Base-by-base conservation (phyloP, 2,888 invertebrate species). In the Acronicta leporina region DNA sequence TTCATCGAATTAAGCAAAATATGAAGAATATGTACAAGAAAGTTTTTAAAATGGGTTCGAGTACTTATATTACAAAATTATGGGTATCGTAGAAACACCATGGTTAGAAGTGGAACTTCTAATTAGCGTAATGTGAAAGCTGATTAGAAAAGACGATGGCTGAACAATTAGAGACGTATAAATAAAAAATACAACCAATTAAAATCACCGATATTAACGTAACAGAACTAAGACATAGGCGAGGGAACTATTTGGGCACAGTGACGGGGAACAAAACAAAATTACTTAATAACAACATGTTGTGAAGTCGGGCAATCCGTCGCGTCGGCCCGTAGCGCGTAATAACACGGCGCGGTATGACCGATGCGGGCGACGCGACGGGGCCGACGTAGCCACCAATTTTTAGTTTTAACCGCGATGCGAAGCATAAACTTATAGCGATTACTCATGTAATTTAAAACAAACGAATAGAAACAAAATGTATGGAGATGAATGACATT, bases 211-310 rank as follows among this genome's bases (percentile, higher is more conserved):
- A 53, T 57, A 56, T 54, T 45, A 53, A 57, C 46, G 35, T 52
- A 49, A 48, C 48, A 8, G 53, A 55, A 48, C 38, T 40, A 35
- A 63, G 62, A 70, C 38, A 41, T 68, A 68, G 63, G 51, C 25
- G 53, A 64, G 50, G 58, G 56, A 50, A 57, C 63, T 63, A 66
- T 50, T 63, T 42, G 61, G 60, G 46, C 64, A 58, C 56, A 58
- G 74, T 73, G 71, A 73, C 67, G 46, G 38, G 56, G 59, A 72
- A 75, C 64, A 73, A 69, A 77, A 73, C 65, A 73, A 77, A 77
- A 77, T 77, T 63, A 75, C 77, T 77, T 77, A 75, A 77, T 77
- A 77, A 77, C 75, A 77, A 73, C 68, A 73, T 73, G 77, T 76
- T 59, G 68, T 76, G 59, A 65, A 74, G 66, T 73, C 75, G 73